These are phyloP conservation scores for Anthophora plumipes DNA, from an alignment of 2,888 invertebrate genomes.

Conservation along the genomic window DNA sequence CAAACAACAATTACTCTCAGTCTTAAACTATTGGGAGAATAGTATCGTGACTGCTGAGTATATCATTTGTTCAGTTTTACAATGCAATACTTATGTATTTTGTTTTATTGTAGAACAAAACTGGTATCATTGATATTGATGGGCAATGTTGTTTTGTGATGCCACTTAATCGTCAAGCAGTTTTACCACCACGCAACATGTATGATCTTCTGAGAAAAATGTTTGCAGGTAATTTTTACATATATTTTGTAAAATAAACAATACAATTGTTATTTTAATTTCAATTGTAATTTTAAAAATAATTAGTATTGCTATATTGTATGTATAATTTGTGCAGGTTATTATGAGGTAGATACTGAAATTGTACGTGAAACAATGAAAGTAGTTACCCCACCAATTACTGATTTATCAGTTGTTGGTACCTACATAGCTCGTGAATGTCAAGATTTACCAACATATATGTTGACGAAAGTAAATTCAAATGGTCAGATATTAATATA, in stretches of 20 bases:
- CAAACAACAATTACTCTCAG: too few species aligned
- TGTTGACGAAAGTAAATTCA: conserved; percentile 88
- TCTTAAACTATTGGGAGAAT: too few species aligned
- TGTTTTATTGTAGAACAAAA: conserved; percentile 86
- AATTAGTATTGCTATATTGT: neutral
- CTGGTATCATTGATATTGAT: conserved; percentile 92
- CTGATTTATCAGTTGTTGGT: conserved; percentile 88
- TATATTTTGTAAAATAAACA: neutral
- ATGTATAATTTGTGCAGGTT: conserved; percentile 84
- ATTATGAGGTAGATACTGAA: conserved; percentile 93
- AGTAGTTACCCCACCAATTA: conserved; percentile 90
- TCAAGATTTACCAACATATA: conserved; percentile 89
- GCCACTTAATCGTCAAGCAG: conserved; percentile 92
- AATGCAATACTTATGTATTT: neutral
- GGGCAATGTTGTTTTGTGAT: conserved; percentile 94
- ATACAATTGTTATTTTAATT: neutral
- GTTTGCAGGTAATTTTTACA: conserved; percentile 86
- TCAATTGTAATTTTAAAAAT: neutral
- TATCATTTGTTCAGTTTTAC: too few species aligned
- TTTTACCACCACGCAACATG: conserved; percentile 92
- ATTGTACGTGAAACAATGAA: conserved; percentile 91
- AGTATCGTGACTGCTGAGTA: too few species aligned
- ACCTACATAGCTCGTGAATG: conserved; percentile 91
- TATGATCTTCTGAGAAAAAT: conserved; percentile 92
- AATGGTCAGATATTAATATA: conserved; percentile 85